Evolutionary conservation across 53 echinoderm and acorn worm genomes (phyloP).

Genomic region (Paelopatides confundens): DNA sequence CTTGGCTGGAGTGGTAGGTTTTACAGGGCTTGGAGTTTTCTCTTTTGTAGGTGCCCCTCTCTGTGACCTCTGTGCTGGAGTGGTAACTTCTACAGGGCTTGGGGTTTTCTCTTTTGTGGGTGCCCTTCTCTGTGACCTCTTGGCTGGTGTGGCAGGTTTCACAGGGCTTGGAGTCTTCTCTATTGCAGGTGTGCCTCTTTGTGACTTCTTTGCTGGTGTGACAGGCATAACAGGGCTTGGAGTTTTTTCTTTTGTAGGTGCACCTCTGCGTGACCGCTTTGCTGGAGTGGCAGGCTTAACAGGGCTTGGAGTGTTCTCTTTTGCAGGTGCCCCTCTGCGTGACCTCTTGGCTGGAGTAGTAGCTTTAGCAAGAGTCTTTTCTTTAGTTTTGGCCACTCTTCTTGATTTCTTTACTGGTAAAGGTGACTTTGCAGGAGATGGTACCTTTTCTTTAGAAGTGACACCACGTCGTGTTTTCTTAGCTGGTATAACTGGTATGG

Average conservation of each 20-base stretch:
- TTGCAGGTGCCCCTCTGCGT: neutral
- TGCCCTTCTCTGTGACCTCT: slow-evolving; percentile 14
- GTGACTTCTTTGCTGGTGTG: slow-evolving; percentile 39
- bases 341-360: slow-evolving; percentile 44
- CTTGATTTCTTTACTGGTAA: slow-evolving; percentile 63
- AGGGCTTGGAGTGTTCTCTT: slow-evolving; percentile 58
- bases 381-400: neutral
- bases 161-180: slow-evolving; percentile 49
- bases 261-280: slow-evolving; percentile 24
- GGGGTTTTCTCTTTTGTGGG: slow-evolving; percentile 7
- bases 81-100: slow-evolving; percentile 39
- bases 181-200: neutral
- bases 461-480: slow-evolving; percentile 43
- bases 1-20: slow-evolving; percentile 66
- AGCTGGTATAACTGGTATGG: slow-evolving; percentile 14
- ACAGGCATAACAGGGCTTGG: neutral
- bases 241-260: neutral
- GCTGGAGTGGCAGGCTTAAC: slow-evolving; percentile 34
- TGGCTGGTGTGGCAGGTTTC: neutral
- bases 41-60: slow-evolving; percentile 10
- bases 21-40: slow-evolving; percentile 55
- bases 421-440: slow-evolving; percentile 43
- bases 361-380: slow-evolving; percentile 32
- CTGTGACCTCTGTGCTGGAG: slow-evolving; percentile 45
- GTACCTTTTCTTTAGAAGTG: slow-evolving; percentile 35